A percentile compares a stretch with the other conserved stretches of the same genome.
Conservation (phyloP, 2,797 vertebrate genomes). For the Sebastes baramenuke region DNA sequence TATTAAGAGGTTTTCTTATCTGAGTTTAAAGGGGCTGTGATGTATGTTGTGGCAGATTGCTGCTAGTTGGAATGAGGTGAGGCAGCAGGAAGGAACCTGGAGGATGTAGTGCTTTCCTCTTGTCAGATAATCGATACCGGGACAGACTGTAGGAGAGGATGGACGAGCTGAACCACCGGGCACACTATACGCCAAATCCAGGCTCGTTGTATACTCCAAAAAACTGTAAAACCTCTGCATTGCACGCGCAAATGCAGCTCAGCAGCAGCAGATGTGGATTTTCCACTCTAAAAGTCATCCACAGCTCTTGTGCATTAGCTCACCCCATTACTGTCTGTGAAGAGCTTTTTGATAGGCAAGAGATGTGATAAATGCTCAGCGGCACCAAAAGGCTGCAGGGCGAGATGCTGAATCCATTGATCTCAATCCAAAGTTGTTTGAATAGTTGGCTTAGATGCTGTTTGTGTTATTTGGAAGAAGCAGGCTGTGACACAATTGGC, state of each 20-base stretch:
- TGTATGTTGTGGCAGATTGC: conserved; percentile 69
- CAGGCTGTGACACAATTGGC: conserved; percentile 53
- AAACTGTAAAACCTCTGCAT: conserved; percentile 53
- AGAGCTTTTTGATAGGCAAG: conserved; percentile 69
- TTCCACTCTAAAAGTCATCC: conserved; percentile 70
- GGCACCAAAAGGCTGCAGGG: conserved; percentile 55
- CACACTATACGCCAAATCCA: conserved; percentile 44
- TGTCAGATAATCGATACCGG: conserved; percentile 81
- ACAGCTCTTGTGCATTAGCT: conserved; percentile 67
- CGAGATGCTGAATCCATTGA: conserved; percentile 59
- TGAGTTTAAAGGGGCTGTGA: conserved; percentile 66
- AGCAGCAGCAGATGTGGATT: conserved; percentile 59
- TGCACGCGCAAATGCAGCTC: conserved; percentile 38
- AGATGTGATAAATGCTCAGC: conserved; percentile 65
- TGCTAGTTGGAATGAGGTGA: conserved; percentile 69
- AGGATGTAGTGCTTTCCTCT: conserved; percentile 76
- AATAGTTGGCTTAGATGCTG: conserved; percentile 56
- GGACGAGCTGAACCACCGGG: conserved; percentile 60
- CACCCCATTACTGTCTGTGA: conserved; percentile 65
- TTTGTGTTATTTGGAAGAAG: conserved; percentile 60
- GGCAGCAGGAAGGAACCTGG: conserved; percentile 78
- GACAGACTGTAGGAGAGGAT: conserved; percentile 71
- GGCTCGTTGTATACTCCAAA: conserved; percentile 36
- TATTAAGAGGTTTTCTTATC: conserved; percentile 71
- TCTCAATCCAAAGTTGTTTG: conserved; percentile 65